A percentile compares a stretch with the other conserved stretches of the same genome.
Conservation (phyloP, 1,140 invertebrate genomes). For the Copidosoma floridanum region DNA sequence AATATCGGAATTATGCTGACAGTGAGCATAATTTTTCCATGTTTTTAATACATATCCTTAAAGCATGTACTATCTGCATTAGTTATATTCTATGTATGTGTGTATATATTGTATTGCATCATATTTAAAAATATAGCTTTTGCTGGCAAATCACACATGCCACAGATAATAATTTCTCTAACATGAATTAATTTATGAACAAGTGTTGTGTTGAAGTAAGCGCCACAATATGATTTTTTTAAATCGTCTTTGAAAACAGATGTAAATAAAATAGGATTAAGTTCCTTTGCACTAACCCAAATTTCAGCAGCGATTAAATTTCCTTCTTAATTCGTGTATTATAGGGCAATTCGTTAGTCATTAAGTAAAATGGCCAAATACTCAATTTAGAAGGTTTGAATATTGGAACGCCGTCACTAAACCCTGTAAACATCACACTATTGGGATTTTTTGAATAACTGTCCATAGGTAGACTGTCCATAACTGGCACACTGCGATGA, state of each 20-base stretch:
- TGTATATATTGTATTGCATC: conserved; percentile 24
- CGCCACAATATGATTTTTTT: neutral
- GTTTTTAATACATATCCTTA: too few relatives aligned
- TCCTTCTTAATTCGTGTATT: neutral
- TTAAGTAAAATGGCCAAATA: conserved; percentile 2
- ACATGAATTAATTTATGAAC: neutral
- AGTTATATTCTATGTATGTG: too few relatives aligned
- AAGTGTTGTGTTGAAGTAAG: neutral
- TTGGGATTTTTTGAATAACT: neutral
- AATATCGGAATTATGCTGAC: too few relatives aligned
- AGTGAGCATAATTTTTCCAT: too few relatives aligned
- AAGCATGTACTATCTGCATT: too few relatives aligned
- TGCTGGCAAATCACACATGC: conserved; percentile 19
- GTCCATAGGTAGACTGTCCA: neutral
- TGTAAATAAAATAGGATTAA: neutral
- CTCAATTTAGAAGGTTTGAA: conserved; percentile 1
- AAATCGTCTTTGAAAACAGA: neutral
- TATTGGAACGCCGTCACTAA: neutral
- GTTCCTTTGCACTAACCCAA: neutral
- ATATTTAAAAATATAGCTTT: conserved; percentile 24
- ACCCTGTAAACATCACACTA: conserved; percentile 1
- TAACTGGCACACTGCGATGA: too few relatives aligned
- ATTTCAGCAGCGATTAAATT: neutral
- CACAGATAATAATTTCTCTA: conserved; percentile 21
- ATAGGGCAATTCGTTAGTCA: conserved; percentile 1